phyloP scores from a whole-genome alignment of 2,797 vertebrate species.

The Rhyacichthys aspro region DNA sequence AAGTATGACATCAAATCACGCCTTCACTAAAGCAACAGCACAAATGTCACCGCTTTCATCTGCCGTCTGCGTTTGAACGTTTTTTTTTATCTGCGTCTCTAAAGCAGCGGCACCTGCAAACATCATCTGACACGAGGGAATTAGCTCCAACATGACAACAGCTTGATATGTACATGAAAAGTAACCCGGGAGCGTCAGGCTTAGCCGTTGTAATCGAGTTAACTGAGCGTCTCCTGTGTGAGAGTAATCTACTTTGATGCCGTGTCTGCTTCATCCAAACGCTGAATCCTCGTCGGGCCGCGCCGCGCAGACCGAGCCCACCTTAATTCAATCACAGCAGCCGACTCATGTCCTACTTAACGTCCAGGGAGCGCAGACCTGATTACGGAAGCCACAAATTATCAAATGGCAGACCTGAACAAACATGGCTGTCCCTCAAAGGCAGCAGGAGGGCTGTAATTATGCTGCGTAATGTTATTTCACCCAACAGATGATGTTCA shows the following conservation, averaged over 20 bases:
- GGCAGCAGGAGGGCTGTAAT: conserved; percentile 40
- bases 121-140: conserved; percentile 23
- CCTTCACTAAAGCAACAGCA: too few relatives aligned
- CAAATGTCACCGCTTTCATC: too few relatives aligned
- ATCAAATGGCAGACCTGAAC: conserved; percentile 61
- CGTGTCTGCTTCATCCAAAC: conserved; percentile 44
- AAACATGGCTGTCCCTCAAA: conserved; percentile 55
- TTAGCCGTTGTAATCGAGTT: conserved; percentile 63
- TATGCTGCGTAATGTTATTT: conserved; percentile 47
- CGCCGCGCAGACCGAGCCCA: conserved; percentile 18
- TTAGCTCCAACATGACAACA: conserved; percentile 53
- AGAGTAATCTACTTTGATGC: conserved; percentile 69
- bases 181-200: conserved; percentile 49
- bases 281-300: conserved; percentile 39
- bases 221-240: conserved; percentile 49
- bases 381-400: conserved; percentile 65
- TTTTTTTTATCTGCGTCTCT: too few relatives aligned
- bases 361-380: conserved; percentile 44
- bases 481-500: conserved; percentile 31
- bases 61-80: too few relatives aligned
- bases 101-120: neutral
- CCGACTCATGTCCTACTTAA: conserved; percentile 57
- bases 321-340: conserved; percentile 60
- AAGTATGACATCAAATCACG: too few relatives aligned
- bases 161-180: conserved; percentile 54